Evolutionary conservation across 1,140 invertebrate genomes (phyloP).

Genomic region (Ganaspis sp.): DNA sequence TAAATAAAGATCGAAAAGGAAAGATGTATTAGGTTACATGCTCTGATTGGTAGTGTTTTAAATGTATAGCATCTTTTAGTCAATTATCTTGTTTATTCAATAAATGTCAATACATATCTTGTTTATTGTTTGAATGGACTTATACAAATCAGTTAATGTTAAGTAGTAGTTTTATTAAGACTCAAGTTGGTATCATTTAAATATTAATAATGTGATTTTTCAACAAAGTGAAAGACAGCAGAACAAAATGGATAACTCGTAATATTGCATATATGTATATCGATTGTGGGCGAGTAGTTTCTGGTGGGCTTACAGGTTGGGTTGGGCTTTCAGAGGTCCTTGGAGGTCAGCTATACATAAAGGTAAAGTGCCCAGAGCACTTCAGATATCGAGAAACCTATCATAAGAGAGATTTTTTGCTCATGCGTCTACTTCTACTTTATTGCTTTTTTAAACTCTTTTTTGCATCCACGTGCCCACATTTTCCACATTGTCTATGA

Average conservation of each 20-base stretch:
- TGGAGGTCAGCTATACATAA: slow-evolving; percentile 70
- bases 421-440: slow-evolving; percentile 43
- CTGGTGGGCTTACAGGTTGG: slow-evolving; percentile 64
- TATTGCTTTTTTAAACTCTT: neutral
- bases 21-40: too few relatives aligned
- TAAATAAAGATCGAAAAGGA: too few relatives aligned
- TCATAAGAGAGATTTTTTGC: slow-evolving; percentile 56
- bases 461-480: neutral
- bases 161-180: too few relatives aligned
- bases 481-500: too few relatives aligned
- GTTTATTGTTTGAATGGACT: too few relatives aligned
- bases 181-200: too few relatives aligned
- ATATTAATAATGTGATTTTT: too few relatives aligned
- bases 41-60: too few relatives aligned
- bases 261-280: slow-evolving; percentile 37
- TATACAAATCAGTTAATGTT: too few relatives aligned
- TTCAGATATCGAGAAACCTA: slow-evolving; percentile 74
- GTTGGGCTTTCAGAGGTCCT: slow-evolving; percentile 72
- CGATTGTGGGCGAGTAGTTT: slow-evolving; percentile 66
- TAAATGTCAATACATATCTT: too few relatives aligned
- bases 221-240: slow-evolving; percentile 51
- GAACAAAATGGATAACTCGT: slow-evolving; percentile 62
- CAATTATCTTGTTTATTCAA: too few relatives aligned
- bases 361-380: slow-evolving; percentile 71
- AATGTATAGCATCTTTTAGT: too few relatives aligned